phyloP scores from a whole-genome alignment of 2,113 vertebrate species.

The Dryoscopus gambensis region DNA sequence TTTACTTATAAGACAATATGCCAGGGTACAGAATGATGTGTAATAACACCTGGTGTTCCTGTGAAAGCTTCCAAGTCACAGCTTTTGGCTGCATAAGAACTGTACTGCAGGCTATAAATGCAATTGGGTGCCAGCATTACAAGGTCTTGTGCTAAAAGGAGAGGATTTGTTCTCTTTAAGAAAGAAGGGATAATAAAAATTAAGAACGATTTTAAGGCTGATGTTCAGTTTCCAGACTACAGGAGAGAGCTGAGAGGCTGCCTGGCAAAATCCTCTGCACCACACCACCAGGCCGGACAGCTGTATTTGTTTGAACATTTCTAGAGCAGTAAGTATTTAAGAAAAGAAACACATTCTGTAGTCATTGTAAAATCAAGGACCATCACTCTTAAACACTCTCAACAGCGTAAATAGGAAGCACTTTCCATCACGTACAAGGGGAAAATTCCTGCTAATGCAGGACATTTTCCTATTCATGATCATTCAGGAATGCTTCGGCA shows the following conservation, averaged over 20 bases:
- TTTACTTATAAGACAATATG: not conserved
- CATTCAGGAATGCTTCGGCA: slow-evolving; percentile 25
- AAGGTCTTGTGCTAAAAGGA: not conserved
- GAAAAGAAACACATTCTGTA: not conserved
- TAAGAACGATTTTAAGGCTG: not conserved
- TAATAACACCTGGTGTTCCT: not conserved
- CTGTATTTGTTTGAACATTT: not conserved
- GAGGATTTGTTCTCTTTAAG: not conserved
- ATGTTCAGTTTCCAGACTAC: not conserved
- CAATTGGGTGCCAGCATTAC: not conserved
- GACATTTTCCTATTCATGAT: slow-evolving; percentile 6
- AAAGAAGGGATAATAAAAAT: not conserved
- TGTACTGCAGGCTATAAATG: not conserved
- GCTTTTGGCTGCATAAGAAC: not conserved
- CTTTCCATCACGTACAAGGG: not conserved
- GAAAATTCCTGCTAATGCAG: not conserved
- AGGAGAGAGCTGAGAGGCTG: not conserved
- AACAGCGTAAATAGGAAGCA: not conserved
- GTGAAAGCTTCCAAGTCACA: not conserved
- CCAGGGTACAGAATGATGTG: not conserved
- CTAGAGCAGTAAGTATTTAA: not conserved
- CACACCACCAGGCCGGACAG: not conserved
- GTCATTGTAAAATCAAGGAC: not conserved
- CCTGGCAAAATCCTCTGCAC: not conserved
- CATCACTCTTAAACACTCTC: not conserved